Evolutionary conservation across 2,888 invertebrate genomes (phyloP).

Genomic region (Athripsodes cinereus): DNA sequence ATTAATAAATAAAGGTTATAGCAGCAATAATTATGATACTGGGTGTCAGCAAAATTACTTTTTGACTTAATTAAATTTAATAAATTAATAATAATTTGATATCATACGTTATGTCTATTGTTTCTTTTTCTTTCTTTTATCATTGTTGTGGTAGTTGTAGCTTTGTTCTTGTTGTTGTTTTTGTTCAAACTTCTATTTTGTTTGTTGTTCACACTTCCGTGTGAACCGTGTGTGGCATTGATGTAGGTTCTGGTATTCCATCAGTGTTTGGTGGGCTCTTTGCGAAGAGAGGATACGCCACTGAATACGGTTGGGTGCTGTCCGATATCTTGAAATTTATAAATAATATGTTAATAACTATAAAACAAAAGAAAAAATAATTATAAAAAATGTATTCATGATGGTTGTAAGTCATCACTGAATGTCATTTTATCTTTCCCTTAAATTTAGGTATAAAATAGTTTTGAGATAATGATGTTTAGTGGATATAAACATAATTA

Average conservation of each 20-base stretch:
- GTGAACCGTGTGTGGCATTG: constrained; percentile 19
- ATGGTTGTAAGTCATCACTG: not conserved
- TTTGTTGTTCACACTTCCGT: constrained; percentile 24
- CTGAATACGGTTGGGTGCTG: constrained; percentile 26
- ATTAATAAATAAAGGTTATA: too few species aligned
- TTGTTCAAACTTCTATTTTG: too few species aligned
- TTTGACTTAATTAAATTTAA: not conserved
- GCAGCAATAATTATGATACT: too few species aligned
- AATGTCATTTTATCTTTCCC: not conserved
- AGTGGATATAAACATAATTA: too few species aligned
- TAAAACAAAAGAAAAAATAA: not conserved
- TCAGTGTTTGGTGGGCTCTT: constrained; percentile 20
- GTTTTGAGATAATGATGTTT: not conserved
- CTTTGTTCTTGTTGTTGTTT: too few species aligned
- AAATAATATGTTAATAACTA: not conserved
- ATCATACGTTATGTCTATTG: not conserved
- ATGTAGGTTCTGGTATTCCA: constrained; percentile 13
- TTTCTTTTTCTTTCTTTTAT: constrained; percentile 3
- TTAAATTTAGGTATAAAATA: not conserved
- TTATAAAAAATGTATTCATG: not conserved
- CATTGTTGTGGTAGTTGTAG: not conserved
- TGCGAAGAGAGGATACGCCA: constrained; percentile 25
- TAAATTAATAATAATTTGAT: not conserved
- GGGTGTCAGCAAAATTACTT: constrained; percentile 7
- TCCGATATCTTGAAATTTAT: constrained; percentile 25